Conservation (phyloP, 2,113 vertebrate species). For the Oryzias curvinotus region DNA sequence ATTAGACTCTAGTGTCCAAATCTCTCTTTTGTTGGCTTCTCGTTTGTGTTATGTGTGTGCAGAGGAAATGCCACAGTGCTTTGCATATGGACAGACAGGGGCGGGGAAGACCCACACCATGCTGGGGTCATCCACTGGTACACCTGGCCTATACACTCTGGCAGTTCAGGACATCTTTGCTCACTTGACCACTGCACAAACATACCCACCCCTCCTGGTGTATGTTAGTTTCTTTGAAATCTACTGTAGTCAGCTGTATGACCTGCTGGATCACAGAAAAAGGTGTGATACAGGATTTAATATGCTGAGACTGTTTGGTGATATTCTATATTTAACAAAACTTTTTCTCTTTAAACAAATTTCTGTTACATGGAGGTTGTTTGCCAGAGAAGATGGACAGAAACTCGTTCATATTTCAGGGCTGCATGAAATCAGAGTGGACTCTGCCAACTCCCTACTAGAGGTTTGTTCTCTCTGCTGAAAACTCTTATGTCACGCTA, state of each 20-base stretch:
- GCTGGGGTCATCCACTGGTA: constrained; percentile 83
- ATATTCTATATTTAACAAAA: too few species aligned
- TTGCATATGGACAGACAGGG: constrained; percentile 92
- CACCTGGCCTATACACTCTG: constrained; percentile 85
- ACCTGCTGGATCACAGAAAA: constrained; percentile 87
- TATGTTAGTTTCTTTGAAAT: constrained; percentile 94
- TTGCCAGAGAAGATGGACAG: constrained; percentile 88
- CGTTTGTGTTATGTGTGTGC: constrained; percentile 18
- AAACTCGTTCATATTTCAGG: constrained; percentile 87
- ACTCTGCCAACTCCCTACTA: constrained; percentile 81
- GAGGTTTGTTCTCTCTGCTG: constrained; percentile 76
- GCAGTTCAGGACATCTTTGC: constrained; percentile 88
- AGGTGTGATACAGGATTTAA: constrained; percentile 69
- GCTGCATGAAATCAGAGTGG: constrained; percentile 81
- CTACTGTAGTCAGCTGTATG: constrained; percentile 92
- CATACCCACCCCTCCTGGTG: constrained; percentile 66
- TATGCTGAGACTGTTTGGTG: background rate
- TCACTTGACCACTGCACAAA: constrained; percentile 63
- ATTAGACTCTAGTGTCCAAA: background rate
- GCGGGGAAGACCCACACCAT: constrained; percentile 94
- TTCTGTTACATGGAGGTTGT: constrained; percentile 74
- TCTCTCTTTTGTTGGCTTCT: background rate
- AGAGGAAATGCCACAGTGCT: constrained; percentile 91
- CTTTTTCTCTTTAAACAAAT: background rate
- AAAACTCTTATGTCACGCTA: background rate